phyloP scores from a whole-genome alignment of 2,113 vertebrate species.

The Camelus bactrianus region DNA sequence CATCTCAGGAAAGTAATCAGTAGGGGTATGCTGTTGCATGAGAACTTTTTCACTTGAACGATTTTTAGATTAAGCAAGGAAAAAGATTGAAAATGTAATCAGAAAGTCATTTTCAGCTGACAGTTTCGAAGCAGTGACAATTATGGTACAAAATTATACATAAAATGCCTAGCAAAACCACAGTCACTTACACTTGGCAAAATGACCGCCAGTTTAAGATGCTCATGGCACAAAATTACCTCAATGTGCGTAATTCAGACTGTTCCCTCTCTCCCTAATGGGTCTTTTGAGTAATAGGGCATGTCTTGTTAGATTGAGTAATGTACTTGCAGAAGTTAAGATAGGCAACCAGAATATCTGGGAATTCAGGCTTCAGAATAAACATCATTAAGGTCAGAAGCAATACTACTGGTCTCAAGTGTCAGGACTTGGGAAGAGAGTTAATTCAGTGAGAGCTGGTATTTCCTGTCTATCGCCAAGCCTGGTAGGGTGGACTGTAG shows the following conservation, averaged over 20 bases:
- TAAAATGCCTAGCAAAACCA: slow-evolving; percentile 10
- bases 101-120: slow-evolving; percentile 58
- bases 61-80: slow-evolving; percentile 66
- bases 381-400: not conserved
- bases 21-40: not conserved
- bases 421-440: not conserved
- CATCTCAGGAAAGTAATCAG: slow-evolving; percentile 13
- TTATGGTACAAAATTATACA: slow-evolving; percentile 49
- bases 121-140: slow-evolving; percentile 33
- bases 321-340: not conserved
- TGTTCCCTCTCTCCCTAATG: not conserved
- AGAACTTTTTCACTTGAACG: slow-evolving; percentile 24
- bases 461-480: not conserved
- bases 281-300: not conserved
- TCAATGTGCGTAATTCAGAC: not conserved
- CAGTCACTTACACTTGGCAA: slow-evolving; percentile 1
- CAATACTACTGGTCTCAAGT: not conserved
- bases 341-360: not conserved
- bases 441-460: not conserved
- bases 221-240: not conserved
- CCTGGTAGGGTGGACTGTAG: not conserved
- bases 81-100: slow-evolving; percentile 54
- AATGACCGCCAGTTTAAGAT: slow-evolving; percentile 39
- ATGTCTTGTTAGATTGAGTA: not conserved
- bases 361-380: slow-evolving; percentile 3